Conservation (phyloP, 2,797 vertebrate genomes). For the Manis pentadactyla region DNA sequence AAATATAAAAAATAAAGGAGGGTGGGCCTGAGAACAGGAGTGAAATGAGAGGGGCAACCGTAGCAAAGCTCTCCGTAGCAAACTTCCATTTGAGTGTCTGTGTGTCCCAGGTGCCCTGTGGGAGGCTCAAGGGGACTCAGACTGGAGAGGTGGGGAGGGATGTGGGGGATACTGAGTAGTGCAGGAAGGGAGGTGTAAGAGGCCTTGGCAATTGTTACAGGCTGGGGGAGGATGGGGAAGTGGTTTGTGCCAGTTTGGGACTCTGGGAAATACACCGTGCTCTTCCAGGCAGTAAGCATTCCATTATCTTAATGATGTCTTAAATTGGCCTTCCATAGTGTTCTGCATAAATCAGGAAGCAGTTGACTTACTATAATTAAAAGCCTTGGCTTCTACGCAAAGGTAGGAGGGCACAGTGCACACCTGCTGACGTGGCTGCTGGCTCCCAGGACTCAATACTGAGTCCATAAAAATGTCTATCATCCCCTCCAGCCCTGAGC, state of each 20-base stretch:
- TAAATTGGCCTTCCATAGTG: background rate
- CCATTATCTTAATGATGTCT: background rate
- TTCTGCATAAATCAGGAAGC: constrained; percentile 49
- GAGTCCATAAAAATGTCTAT: constrained; percentile 28
- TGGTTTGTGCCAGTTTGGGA: background rate
- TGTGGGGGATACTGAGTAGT: no score
- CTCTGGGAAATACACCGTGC: constrained; percentile 18
- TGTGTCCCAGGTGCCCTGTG: background rate
- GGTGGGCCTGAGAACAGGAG: background rate
- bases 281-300: background rate
- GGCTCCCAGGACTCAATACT: background rate
- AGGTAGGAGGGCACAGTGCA: background rate
- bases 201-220: background rate
- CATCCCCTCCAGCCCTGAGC: background rate
- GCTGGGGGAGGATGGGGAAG: background rate
- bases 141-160: background rate
- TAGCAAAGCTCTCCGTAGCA: background rate
- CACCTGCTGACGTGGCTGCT: background rate
- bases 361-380: background rate
- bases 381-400: constrained; percentile 25
- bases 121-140: background rate
- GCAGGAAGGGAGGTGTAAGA: no score
- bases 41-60: background rate
- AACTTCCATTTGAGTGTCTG: background rate
- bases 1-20: background rate